Evolutionary conservation across 2,888 invertebrate genomes (phyloP).

Genomic region (Drosophila eohydei): DNA sequence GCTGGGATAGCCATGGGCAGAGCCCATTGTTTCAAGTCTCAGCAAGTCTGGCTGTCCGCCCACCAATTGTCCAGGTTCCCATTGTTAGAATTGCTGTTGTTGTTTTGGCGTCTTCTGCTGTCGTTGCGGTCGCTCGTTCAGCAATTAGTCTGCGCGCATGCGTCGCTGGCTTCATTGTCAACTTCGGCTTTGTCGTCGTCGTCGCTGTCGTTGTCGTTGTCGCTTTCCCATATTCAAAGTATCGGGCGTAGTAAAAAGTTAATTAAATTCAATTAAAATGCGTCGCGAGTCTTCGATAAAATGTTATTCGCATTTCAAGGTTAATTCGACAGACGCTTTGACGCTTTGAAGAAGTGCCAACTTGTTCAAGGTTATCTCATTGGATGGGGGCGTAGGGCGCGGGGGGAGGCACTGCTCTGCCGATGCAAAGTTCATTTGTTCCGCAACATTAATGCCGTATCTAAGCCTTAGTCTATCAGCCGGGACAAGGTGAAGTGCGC

Average conservation of each 20-base stretch:
- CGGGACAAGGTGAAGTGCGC: slow-evolving; percentile 43
- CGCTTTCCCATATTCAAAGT: slow-evolving; percentile 78
- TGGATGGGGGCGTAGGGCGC: rapidly evolving
- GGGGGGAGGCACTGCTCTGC: background rate
- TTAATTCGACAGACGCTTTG: slow-evolving; percentile 72
- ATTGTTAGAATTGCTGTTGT: slow-evolving; percentile 45
- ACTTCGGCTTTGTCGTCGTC: slow-evolving; percentile 37
- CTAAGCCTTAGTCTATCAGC: slow-evolving; percentile 22
- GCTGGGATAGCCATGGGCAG: slow-evolving; percentile 18
- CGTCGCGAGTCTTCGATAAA: slow-evolving; percentile 78
- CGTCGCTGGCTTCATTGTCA: slow-evolving; percentile 77
- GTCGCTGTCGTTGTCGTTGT: slow-evolving; percentile 26
- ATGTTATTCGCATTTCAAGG: slow-evolving; percentile 79
- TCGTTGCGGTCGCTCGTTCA: slow-evolving; percentile 23
- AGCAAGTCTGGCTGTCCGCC: slow-evolving; percentile 1
- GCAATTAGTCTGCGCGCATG: slow-evolving; percentile 80
- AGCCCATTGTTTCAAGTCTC: slow-evolving; percentile 52
- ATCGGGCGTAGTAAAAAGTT: slow-evolving; percentile 71
- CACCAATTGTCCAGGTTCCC: slow-evolving; percentile 45
- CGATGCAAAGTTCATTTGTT: slow-evolving; percentile 59
- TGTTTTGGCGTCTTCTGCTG: slow-evolving; percentile 10
- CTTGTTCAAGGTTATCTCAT: slow-evolving; percentile 18
- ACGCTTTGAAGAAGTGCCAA: slow-evolving; percentile 73
- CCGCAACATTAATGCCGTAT: slow-evolving; percentile 70
- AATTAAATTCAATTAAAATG: slow-evolving; percentile 81